phyloP scores from a whole-genome alignment of 2,797 vertebrate genomes.

The Aeoliscus strigatus region DNA sequence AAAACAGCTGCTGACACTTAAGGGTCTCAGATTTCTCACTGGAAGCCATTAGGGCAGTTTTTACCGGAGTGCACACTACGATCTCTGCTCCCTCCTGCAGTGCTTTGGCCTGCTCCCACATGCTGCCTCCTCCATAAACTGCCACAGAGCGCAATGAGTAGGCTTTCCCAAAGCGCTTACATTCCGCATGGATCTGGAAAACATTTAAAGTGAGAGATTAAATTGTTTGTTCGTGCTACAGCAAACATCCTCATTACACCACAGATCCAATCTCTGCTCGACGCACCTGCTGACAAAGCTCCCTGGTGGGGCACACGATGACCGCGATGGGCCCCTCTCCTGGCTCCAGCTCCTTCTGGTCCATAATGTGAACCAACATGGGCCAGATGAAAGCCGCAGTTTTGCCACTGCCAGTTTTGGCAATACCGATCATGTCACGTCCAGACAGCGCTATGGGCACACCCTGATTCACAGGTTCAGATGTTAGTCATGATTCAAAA shows the following conservation, averaged over 20 bases:
- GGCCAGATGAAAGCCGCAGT: conserved; percentile 99
- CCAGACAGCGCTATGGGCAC: conserved; percentile 94
- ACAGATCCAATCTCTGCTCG: not conserved
- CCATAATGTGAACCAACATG: conserved; percentile 98
- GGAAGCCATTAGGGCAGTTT: conserved; percentile 26
- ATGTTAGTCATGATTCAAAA: too few species aligned
- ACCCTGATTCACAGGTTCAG: conserved; percentile 72
- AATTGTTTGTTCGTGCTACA: not conserved
- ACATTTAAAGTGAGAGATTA: not conserved
- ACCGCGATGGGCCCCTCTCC: conserved; percentile 96
- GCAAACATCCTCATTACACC: not conserved
- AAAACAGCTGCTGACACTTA: not conserved
- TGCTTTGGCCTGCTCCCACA: conserved; percentile 99
- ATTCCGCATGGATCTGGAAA: conserved; percentile 89
- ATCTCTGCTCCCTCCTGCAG: conserved; percentile 98
- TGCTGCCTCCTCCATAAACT: conserved; percentile 98
- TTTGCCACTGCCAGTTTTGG: conserved; percentile 97
- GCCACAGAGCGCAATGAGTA: conserved; percentile 96
- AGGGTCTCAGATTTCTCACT: not conserved
- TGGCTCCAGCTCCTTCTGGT: conserved; percentile 92
- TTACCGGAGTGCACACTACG: conserved; percentile 97
- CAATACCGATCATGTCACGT: conserved; percentile 98
- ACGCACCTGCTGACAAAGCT: conserved; percentile 94
- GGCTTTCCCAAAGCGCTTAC: conserved; percentile 96
- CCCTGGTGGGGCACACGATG: conserved; percentile 94